These are phyloP conservation scores for Montipora capitata DNA, from an alignment of 92 coral and sea anemone genomes.

Conservation along the genomic window DNA sequence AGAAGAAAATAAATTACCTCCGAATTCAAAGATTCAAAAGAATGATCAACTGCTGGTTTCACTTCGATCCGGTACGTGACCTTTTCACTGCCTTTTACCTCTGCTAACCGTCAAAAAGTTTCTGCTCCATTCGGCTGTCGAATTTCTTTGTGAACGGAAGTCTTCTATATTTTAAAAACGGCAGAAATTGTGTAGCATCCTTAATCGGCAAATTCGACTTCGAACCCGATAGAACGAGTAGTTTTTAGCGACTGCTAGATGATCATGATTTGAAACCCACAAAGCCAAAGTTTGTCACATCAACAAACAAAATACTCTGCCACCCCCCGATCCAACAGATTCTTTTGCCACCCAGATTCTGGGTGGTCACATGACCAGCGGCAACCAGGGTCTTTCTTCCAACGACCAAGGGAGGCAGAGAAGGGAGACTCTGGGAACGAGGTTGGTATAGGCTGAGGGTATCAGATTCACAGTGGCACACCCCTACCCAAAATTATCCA, in stretches of 20 bases:
- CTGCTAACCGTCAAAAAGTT: constrained; percentile 8
- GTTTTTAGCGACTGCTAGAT: constrained; percentile 12
- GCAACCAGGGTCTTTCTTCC: neutral
- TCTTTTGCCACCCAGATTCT: constrained; percentile 6
- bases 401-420: neutral
- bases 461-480: no score
- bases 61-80: neutral
- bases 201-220: constrained; percentile 3
- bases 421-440: neutral
- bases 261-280: neutral
- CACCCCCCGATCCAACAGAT: neutral
- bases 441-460: neutral
- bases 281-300: constrained; percentile 4
- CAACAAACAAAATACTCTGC: constrained; percentile 15
- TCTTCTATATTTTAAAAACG: neutral
- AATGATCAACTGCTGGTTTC: neutral
- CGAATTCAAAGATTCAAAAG: constrained; percentile 5
- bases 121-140: constrained; percentile 1
- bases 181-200: constrained; percentile 4
- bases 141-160: no score
- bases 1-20: constrained; percentile 1
- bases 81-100: neutral
- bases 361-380: neutral
- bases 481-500: no score
- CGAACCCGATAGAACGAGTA: constrained; percentile 3